Evolutionary conservation across 2,797 vertebrate species (phyloP), one percentile per base, ranked within the genome.

Genomic region (Chaetophractus vellerosus): DNA sequence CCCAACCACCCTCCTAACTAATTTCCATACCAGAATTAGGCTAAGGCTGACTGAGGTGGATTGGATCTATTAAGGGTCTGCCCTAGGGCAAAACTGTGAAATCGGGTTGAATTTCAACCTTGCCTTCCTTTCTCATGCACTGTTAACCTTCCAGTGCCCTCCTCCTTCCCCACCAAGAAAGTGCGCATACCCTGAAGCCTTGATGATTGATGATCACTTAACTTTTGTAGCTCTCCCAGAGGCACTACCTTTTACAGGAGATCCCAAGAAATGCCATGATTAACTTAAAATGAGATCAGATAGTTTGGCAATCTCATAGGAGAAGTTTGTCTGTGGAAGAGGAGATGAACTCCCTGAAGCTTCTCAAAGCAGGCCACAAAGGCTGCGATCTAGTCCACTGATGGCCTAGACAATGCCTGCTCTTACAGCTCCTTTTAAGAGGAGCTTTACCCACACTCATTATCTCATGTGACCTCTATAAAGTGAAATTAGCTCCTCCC

Each of bases 61-160:
- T 4, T 84, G 14, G 16, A 14, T 59, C 57, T 83, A 88, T 24
- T 61, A 41, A 82, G 18, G 23, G 45, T 74, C 48, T 93, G 33
- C 50, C 15, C 26, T 72, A 75, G 52, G 72, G 48, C 2, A 90
- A 85, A 91, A 88, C 50, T 64, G 1, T 81, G 78, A 80, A 88
- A 78, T 80, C 66, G 75, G 33, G 74, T 38, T 55, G 41, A 78
- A 84, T 93, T 84, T 78, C 45, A 84, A 78, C 57, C 88, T 84
- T 31, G 21, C 8, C 28, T 74, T 88, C 41, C 48, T 50, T 75
- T 72, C 24, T 59, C 75, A 5, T 83, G 61, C 71, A 26, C 14
- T 18, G 12, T 14, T 64, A 92, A 80, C 15, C 16, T 94, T 85
- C 61, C 72, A 82, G 23, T 33, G 23, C 9, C 33, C 26, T 10